Evolutionary conservation across 2,888 invertebrate species (phyloP), one percentile per base, ranked within the genome.

Genomic region (Melanophora roralis): DNA sequence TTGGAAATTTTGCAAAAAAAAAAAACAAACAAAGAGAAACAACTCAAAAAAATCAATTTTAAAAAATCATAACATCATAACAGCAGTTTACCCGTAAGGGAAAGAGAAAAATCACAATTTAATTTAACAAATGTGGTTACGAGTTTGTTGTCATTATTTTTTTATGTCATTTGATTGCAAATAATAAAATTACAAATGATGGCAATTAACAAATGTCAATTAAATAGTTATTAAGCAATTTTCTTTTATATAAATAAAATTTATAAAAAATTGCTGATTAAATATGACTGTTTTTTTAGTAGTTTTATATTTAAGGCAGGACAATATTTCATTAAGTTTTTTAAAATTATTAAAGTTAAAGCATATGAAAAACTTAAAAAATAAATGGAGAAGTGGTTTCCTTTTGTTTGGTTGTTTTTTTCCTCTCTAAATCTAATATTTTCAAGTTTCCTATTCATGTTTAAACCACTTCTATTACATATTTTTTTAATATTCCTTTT

Each of bases 151-250:
- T 57, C 57, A 55, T 36, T 14, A 38, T 49, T 75, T 16, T 71
- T 43, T 51, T 53, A 40, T 59, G 11, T 21, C n/a, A 9, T 38
- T 40, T 32, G 38, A 14, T 55, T 45, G 43, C 11, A 1, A 9
- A 32, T 7, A 8, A 9, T 0, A 0, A 6, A 5, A 51, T 47
- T 40, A 57, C 49, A 23, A 43, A 72, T 73, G 72, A 72, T 57
- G 60, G 68, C 80, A 76, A 72, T 80, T 76, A 76, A 68, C 76
- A 73, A 80, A 80, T 76, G 76, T 68, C 80, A 76, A 80, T 80
- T 80, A 80, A 76, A 80, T 73, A 36, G 51, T 51, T 73, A 80
- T 73, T 76, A 68, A 72, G 45, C 36, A 47, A 57, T 45, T 36
- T 21, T 21, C 23, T 23, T 47, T 27, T 27, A 6, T 6, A 27